Percentiles rank a stretch among this genome's conserved stretches.
These are phyloP conservation scores for Dinoponera quadriceps DNA, from an alignment of 1,140 invertebrate species.

Conservation along the genomic window DNA sequence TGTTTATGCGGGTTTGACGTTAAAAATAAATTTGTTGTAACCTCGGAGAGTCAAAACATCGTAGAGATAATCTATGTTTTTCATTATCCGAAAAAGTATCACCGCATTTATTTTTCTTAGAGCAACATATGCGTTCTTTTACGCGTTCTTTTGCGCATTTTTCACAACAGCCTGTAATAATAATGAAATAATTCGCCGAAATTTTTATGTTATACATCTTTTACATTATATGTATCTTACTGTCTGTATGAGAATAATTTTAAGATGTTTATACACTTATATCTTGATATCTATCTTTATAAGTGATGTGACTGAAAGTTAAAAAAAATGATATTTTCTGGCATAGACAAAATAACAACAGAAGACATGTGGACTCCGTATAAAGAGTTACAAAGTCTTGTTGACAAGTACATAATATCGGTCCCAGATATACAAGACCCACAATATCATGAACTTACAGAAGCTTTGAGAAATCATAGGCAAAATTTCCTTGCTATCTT, in stretches of 20 bases:
- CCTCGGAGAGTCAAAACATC: neutral
- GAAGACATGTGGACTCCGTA: constrained; percentile 95
- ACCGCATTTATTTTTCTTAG: neutral
- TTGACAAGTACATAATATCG: constrained; percentile 89
- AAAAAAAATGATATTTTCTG: neutral
- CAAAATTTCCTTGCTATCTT: constrained; percentile 95
- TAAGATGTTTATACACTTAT: neutral
- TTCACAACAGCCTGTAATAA: neutral
- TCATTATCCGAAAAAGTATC: neutral
- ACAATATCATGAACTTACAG: constrained; percentile 92
- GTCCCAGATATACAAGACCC: constrained; percentile 87
- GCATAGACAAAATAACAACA: constrained; percentile 84
- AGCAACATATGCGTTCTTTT: too few relatives aligned
- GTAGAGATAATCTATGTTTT: neutral
- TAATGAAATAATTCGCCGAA: neutral
- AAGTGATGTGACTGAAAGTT: neutral
- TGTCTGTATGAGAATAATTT: neutral
- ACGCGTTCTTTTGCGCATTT: neutral
- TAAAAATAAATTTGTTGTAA: neutral
- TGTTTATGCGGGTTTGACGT: too few relatives aligned
- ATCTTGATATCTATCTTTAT: constrained; percentile 10
- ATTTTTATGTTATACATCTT: constrained; percentile 12
- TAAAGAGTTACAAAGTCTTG: constrained; percentile 91
- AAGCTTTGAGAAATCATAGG: constrained; percentile 92
- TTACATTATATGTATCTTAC: neutral